These are phyloP conservation scores for Falco naumanni DNA, from an alignment of 2,797 vertebrate species.

Conservation along the genomic window DNA sequence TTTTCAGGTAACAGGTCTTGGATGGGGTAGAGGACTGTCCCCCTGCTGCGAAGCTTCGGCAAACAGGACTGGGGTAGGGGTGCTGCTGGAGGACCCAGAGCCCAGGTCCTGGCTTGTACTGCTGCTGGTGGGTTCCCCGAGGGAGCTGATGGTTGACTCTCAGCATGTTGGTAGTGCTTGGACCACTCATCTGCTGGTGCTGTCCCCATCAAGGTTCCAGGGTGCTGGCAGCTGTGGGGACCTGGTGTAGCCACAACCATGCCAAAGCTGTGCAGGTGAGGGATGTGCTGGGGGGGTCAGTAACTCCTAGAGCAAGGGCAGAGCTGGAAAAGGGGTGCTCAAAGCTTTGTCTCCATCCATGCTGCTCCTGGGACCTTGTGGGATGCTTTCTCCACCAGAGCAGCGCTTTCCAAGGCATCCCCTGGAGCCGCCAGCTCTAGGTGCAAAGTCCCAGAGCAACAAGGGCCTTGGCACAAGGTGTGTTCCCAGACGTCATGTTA, in stretches of 20 bases:
- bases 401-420: background rate
- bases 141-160: background rate
- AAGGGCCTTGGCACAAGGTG: background rate
- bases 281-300: background rate
- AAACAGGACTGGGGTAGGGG: background rate
- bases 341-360: background rate
- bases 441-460: background rate
- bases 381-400: background rate
- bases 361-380: background rate
- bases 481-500: background rate
- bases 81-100: background rate
- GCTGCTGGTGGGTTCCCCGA: background rate
- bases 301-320: background rate
- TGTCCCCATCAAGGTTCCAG: background rate
- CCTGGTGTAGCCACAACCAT: accelerated
- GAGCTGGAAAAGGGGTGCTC: background rate
- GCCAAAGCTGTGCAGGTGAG: background rate
- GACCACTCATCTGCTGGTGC: accelerated
- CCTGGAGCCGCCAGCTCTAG: background rate
- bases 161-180: background rate
- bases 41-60: background rate
- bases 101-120: background rate
- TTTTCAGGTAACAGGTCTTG: background rate
- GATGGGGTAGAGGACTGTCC: background rate
- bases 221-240: too few relatives aligned